Base-by-base conservation (phyloP, 2,113 vertebrate species). In the Sisor rabdophorus region DNA sequence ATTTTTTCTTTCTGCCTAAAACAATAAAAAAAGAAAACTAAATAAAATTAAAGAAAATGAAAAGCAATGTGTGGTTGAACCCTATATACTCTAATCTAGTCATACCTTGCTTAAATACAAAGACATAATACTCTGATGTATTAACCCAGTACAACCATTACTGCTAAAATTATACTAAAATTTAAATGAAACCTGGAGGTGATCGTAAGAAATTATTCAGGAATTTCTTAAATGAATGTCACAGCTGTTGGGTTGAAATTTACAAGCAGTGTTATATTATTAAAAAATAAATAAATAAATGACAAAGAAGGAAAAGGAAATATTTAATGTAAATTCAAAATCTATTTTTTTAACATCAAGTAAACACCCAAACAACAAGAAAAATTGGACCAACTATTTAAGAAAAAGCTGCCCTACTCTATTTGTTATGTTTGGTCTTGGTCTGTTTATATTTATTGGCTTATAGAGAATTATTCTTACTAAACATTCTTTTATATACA, bases 51-150 rank as follows among this genome's bases (percentile, higher is more conserved):
- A 44, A 44, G 40, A 44, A 44, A 44, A 9, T 20, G 48, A 53
- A 79, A 59, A 58, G 54, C 60, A 67, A 68, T 60, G 78, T 53
- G 69, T 28, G 69, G 77, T 80, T 56, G 19, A 69, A 71, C 71
- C 24, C 54, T 16, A 53, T 50, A 64, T 32, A 73, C 13, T 16
- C 61, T 55, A 74, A 71, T 69, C 60, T 73, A 67, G 32, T 73
- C 54, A 24, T 54, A 40, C 67, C 32, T 77, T 73, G 61, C 32
- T 83, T 65, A 73, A 63, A 77, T 67, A 81, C 36, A 64, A 78
- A 68, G 50, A 69, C 73, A 59, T 75, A 55, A 75, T 71, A 22
- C 47, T 52, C 40, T 71, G 56, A 64, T 75, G 68, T 70, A 77
- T 74, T 67, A 80, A 26, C 22, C 68, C 52, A 56, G 44, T 60